phyloP scores from a whole-genome alignment of 2,113 vertebrate genomes.

The Pterocles orientalis region DNA sequence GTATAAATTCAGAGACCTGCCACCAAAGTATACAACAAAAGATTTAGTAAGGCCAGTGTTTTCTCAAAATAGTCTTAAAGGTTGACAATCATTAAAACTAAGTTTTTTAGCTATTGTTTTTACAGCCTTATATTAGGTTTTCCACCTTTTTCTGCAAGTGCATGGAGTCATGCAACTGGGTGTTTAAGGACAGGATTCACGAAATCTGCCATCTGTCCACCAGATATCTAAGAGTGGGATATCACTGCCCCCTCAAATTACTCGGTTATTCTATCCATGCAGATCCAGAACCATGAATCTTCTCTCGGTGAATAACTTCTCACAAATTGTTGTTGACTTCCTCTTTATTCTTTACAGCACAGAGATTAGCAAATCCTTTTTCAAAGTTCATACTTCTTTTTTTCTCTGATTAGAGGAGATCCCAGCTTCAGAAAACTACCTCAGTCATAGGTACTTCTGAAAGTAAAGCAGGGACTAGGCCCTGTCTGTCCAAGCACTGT shows the following conservation, averaged over 20 bases:
- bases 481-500: background rate
- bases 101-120: background rate
- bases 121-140: background rate
- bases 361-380: background rate
- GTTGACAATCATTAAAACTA: background rate
- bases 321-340: background rate
- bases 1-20: slow-evolving; percentile 86
- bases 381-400: background rate
- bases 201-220: background rate
- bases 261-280: background rate
- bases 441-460: background rate
- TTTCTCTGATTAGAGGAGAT: background rate
- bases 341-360: background rate
- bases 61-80: background rate
- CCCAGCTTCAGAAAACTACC: background rate
- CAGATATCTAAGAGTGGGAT: background rate
- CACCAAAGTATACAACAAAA: slow-evolving; percentile 28
- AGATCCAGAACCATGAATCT: background rate
- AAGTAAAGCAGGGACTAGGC: background rate
- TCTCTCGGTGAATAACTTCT: background rate
- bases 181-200: background rate
- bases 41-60: background rate
- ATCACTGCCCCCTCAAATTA: background rate
- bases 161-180: background rate
- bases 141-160: background rate